Evolutionary conservation across 2,113 vertebrate species (phyloP).

Genomic region (Arenaria interpres): DNA sequence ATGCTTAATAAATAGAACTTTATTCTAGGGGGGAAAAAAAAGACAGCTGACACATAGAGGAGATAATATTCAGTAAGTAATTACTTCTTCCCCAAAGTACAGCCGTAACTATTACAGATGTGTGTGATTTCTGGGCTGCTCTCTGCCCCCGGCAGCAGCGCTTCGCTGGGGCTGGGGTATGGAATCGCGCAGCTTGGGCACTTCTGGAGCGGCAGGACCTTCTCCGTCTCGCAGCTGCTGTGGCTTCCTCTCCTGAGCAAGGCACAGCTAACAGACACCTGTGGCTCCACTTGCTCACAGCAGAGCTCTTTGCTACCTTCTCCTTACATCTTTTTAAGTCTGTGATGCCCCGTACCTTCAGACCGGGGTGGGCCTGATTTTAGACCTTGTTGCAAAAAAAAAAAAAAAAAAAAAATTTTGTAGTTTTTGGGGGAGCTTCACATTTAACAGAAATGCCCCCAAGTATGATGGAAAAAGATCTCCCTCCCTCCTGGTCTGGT

Average conservation of each 20-base stretch:
- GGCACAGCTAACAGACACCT: neutral
- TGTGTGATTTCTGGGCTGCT: neutral
- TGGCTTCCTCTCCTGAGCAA: neutral
- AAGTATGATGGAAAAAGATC: neutral
- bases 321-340: neutral
- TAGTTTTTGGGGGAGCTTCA: neutral
- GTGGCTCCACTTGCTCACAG: neutral
- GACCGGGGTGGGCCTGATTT: neutral
- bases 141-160: neutral
- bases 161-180: neutral
- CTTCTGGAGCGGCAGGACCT: neutral
- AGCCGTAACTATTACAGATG: neutral
- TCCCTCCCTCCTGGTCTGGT: too few species aligned
- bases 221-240: accelerated
- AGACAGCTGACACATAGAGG: neutral
- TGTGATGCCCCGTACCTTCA: neutral
- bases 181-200: neutral
- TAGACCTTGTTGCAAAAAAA: neutral
- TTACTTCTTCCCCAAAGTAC: neutral
- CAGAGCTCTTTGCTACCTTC: neutral
- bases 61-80: neutral
- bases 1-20: neutral
- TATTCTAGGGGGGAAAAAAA: neutral
- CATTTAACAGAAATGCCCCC: neutral
- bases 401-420: neutral